Evolutionary conservation across 2,113 vertebrate genomes (phyloP).

Genomic region (Bettongia penicillata): DNA sequence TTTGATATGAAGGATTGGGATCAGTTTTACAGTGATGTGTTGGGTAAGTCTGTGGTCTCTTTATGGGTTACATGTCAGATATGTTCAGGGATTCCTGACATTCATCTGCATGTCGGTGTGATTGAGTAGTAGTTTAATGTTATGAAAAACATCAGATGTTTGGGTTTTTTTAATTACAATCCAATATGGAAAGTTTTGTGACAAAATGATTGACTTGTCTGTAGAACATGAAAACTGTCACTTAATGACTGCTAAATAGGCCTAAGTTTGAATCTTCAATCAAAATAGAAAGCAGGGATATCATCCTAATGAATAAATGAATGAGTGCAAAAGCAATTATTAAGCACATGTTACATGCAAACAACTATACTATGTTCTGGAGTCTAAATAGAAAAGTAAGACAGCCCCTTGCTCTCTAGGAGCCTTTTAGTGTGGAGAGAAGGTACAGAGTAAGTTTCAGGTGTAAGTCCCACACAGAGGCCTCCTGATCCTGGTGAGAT

Average conservation of each 20-base stretch:
- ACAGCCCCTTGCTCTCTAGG: no score
- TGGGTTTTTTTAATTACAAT: neutral
- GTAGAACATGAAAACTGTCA: neutral
- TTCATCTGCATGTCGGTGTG: neutral
- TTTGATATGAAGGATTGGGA: slow-evolving; percentile 53
- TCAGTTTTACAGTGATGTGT: slow-evolving; percentile 78
- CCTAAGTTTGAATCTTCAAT: neutral
- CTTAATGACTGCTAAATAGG: neutral
- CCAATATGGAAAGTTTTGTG: neutral
- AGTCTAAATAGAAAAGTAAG: neutral
- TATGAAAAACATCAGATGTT: neutral
- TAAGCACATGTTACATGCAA: neutral
- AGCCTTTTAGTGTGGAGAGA: neutral
- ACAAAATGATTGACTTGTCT: neutral
- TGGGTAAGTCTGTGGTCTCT: slow-evolving; percentile 73
- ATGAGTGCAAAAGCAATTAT: neutral
- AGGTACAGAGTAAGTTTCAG: neutral
- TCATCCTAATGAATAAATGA: neutral
- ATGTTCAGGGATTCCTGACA: neutral
- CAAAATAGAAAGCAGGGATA: neutral
- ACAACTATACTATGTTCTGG: neutral
- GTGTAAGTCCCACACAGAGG: neutral
- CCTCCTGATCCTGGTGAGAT: no score
- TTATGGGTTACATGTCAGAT: neutral
- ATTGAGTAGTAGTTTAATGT: neutral